Percentiles rank a stretch among this genome's conserved stretches.
phyloP scores from a whole-genome alignment of 1,140 invertebrate genomes.

The Macrostomum lignano region DNA sequence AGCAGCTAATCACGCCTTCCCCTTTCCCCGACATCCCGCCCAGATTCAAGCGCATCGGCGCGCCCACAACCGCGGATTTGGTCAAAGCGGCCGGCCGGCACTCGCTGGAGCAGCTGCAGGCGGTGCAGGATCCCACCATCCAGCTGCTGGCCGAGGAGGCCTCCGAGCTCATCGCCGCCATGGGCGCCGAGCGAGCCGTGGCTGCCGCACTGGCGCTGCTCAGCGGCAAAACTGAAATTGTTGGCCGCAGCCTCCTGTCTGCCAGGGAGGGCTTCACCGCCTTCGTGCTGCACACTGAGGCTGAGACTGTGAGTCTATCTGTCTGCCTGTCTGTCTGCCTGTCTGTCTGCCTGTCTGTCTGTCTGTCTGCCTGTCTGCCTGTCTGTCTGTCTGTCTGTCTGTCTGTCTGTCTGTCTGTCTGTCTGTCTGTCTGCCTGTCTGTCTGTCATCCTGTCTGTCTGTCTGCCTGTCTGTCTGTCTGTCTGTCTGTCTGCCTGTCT shows the following conservation, averaged over 20 bases:
- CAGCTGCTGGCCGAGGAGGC: background rate
- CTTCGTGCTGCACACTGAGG: background rate
- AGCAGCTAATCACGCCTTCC: background rate
- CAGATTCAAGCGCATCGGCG: constrained; percentile 2
- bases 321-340: background rate
- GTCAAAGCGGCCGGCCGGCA: constrained; percentile 1
- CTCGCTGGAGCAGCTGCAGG: background rate
- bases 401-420: too few species aligned
- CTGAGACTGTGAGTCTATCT: constrained; percentile 2
- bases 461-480: too few species aligned
- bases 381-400: too few species aligned
- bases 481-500: too few species aligned
- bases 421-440: too few species aligned
- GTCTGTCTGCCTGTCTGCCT: too few species aligned
- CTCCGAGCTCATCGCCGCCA: background rate
- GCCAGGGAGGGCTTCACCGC: constrained; percentile 1
- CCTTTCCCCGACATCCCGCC: background rate
- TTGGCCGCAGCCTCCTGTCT: background rate
- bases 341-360: too few species aligned
- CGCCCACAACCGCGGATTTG: background rate
- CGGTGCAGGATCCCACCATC: background rate
- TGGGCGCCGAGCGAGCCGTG: background rate
- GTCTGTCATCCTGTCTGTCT: too few species aligned
- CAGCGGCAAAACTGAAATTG: constrained; percentile 1
- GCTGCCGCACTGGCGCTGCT: background rate